These are phyloP conservation scores for Solen grandis DNA, from an alignment of 1,140 invertebrate species.

Conservation along the genomic window DNA sequence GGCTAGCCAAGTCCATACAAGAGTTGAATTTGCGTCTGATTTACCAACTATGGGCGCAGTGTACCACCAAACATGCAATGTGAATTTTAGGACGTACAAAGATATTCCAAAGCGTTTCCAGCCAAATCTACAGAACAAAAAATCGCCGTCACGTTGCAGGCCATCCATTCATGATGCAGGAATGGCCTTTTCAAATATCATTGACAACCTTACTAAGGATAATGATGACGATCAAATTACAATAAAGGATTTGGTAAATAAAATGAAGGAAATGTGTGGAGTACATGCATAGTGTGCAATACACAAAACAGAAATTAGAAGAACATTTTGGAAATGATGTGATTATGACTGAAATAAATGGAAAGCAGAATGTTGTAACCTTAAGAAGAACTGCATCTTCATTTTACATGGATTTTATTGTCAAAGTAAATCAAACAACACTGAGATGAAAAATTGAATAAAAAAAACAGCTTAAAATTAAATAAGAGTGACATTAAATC, in stretches of 20 bases:
- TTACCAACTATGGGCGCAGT: not conserved
- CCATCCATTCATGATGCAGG: not conserved
- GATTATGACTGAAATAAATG: conserved; percentile 40
- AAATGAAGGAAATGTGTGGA: conserved; percentile 40
- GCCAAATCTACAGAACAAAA: not conserved
- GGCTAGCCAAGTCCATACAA: not conserved
- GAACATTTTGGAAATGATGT: conserved; percentile 47
- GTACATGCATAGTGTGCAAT: conserved; percentile 10
- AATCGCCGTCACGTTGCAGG: not conserved
- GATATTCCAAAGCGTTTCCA: conserved; percentile 1
- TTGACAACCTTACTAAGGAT: conserved; percentile 17
- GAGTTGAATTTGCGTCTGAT: conserved; percentile 5
- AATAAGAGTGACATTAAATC: conserved; percentile 52
- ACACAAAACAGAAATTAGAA: conserved; percentile 38
- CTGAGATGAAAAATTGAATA: conserved; percentile 8
- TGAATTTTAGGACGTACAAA: conserved; percentile 19
- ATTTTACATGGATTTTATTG: conserved; percentile 14
- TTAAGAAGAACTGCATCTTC: conserved; percentile 17
- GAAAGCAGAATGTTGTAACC: conserved; percentile 34
- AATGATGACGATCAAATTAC: conserved; percentile 54
- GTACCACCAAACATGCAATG: conserved; percentile 36
- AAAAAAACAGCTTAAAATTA: conserved; percentile 36
- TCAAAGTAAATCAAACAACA: not conserved
- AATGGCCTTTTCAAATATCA: conserved; percentile 14
- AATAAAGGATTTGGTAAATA: conserved; percentile 33